phyloP scores from a whole-genome alignment of 2,113 vertebrate genomes.

The Notothenia coriiceps region DNA sequence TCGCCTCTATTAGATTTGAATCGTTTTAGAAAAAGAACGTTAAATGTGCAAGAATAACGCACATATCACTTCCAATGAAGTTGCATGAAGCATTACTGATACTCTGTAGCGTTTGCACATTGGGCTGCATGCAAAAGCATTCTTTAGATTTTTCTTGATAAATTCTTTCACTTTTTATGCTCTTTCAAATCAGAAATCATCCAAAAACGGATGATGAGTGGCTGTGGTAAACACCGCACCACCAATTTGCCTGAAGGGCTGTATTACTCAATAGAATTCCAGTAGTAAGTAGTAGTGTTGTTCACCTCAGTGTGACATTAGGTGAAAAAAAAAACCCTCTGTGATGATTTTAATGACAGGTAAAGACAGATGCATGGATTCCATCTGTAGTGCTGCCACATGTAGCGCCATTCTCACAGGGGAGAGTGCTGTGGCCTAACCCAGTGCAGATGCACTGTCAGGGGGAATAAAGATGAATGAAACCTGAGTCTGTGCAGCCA shows the following conservation, averaged over 20 bases:
- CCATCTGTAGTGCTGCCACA: slow-evolving; percentile 30
- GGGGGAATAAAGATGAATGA: slow-evolving; percentile 46
- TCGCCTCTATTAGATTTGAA: no score
- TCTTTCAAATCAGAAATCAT: no score
- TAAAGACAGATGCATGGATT: slow-evolving; percentile 35
- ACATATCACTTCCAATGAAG: not conserved
- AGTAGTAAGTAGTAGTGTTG: not conserved
- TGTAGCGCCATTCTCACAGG: slow-evolving; percentile 7
- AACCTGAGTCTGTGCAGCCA: slow-evolving; percentile 61
- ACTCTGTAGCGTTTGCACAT: not conserved
- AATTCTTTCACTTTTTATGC: no score
- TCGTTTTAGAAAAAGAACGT: no score
- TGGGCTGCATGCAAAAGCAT: no score
- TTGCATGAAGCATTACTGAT: not conserved
- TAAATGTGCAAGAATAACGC: not conserved
- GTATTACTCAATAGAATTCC: not conserved
- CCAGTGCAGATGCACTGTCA: slow-evolving; percentile 50
- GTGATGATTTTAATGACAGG: slow-evolving; percentile 3
- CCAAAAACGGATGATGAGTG: not conserved
- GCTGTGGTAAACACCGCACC: not conserved
- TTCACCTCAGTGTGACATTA: slow-evolving; percentile 18
- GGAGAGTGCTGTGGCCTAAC: slow-evolving; percentile 9
- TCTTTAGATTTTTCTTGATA: no score
- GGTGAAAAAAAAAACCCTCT: not conserved
- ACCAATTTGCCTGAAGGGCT: not conserved